Evolutionary conservation across 2,888 invertebrate species (phyloP).

Genomic region (Amiota mariae): DNA sequence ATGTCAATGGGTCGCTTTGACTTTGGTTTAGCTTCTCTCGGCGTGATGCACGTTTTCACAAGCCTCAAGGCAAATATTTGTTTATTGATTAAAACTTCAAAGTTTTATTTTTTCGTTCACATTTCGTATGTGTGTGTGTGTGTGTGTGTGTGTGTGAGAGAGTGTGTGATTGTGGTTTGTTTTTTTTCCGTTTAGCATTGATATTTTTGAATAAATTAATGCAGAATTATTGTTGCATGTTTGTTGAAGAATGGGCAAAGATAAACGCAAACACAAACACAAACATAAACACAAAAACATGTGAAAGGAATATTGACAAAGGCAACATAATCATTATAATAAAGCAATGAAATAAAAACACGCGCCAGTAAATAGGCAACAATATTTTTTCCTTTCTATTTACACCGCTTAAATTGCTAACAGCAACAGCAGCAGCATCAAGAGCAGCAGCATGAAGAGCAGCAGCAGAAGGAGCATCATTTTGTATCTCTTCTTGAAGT

Average conservation of each 20-base stretch:
- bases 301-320: background rate
- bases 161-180: too few relatives aligned
- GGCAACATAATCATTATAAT: background rate
- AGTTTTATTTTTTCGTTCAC: background rate
- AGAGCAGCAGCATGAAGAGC: too few relatives aligned
- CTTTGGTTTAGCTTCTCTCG: too few relatives aligned
- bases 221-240: constrained; percentile 20
- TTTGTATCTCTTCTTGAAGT: background rate
- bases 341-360: background rate
- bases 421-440: too few relatives aligned
- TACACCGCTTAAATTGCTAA: too few relatives aligned
- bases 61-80: constrained; percentile 56
- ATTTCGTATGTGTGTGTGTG: background rate
- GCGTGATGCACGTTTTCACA: background rate
- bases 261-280: too few relatives aligned
- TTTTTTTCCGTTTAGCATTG: background rate
- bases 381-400: too few relatives aligned
- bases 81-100: constrained; percentile 46
- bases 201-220: constrained; percentile 16
- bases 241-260: background rate
- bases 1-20: constrained; percentile 52
- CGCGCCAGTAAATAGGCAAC: too few relatives aligned
- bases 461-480: background rate
- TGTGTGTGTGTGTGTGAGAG: too few relatives aligned
- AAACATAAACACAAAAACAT: too few relatives aligned